Conservation (phyloP, 2,113 vertebrate species). For the Epinephelus cyanopodus region DNA sequence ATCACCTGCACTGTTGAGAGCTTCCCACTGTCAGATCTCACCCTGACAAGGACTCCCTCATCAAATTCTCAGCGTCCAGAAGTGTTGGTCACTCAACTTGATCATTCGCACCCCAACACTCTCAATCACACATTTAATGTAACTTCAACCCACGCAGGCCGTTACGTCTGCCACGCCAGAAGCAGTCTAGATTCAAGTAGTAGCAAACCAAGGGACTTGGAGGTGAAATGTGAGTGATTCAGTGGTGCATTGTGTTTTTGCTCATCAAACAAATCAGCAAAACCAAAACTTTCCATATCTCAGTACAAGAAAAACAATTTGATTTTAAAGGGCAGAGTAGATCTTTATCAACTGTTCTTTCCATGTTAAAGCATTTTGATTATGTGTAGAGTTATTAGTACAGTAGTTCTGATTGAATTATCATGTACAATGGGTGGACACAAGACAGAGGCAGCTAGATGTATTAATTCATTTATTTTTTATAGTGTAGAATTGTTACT, state of each 20-base stretch:
- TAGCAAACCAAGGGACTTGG: neutral
- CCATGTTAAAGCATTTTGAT: neutral
- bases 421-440: neutral
- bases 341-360: neutral
- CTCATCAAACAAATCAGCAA: neutral
- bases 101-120: neutral
- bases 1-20: slow-evolving; percentile 70
- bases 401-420: neutral
- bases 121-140: neutral
- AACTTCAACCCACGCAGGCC: slow-evolving; percentile 7
- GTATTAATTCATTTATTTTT: no score
- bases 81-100: rapidly evolving
- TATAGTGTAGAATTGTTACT: no score
- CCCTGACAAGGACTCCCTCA: neutral
- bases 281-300: neutral
- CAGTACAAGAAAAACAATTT: neutral
- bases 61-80: rapidly evolving
- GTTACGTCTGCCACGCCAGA: slow-evolving; percentile 49
- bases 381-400: neutral
- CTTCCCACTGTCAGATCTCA: slow-evolving; percentile 4
- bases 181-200: slow-evolving; percentile 41
- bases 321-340: neutral
- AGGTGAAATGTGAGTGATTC: slow-evolving; percentile 69
- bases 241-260: neutral
- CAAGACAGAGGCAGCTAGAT: neutral